Evolutionary conservation across 2,888 invertebrate genomes (phyloP), one percentile per base, ranked within the genome.

Genomic region (Nomada goodeniana): DNA sequence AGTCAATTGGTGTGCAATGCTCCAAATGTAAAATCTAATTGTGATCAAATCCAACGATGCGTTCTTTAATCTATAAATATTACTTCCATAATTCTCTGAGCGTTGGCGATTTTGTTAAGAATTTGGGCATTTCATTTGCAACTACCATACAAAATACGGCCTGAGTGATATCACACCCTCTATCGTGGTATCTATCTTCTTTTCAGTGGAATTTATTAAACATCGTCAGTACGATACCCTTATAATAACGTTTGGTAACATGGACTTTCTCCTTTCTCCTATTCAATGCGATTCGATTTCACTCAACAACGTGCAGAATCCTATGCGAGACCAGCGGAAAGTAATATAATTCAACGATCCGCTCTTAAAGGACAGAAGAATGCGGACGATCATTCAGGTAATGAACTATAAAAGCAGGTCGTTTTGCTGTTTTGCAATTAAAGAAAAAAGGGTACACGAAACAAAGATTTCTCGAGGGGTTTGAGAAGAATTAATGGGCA

Each of bases 321-420:
- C 29, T 26, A 18, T 53, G 44, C 50, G 11, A 13, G 26, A 9
- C 15, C 52, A 29, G 59, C 29, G 77, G 77, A 71, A 44, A 4
- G 29, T 13, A 63, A 52, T 29, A 52, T 57, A 20, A 47, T 73
- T 60, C 47, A 52, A 36, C 42, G 52, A 67, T 20, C 60, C 15
- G n/a, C 47, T 67, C n/a, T 26, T 73, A 65, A 77, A 55, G 57
- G 60, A 36, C 47, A n/a, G 59, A 50, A 67, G 64, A 70, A 74
- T 72, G 61, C 44, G 53, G 70, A 69, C 23, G 7, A 20, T 23
- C 10, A 23, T 5, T 13, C 23, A 9, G 44, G 5, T 75, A 61
- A 60, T 52, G 61, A 59, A 57, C 23, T 55, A 18, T 36, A 69
- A 20, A 10, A 64, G 15, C n/a, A 59, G n/a, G n/a, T 15, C 15